Evolutionary conservation across 2,888 invertebrate genomes (phyloP).

Genomic region (Trissolcus japonicus): DNA sequence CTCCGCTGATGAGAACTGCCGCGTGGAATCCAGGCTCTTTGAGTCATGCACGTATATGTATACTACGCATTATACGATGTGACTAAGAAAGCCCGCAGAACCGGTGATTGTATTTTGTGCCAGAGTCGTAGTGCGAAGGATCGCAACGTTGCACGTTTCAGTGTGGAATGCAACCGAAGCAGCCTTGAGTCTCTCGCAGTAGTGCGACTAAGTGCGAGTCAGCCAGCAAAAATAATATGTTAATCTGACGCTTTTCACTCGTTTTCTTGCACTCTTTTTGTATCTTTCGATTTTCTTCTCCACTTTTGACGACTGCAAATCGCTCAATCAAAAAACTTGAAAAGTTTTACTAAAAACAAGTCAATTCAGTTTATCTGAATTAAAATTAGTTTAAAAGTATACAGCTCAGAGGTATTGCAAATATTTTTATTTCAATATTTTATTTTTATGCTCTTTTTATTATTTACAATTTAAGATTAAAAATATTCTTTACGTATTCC

Average conservation of each 20-base stretch:
- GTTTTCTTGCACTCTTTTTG: neutral
- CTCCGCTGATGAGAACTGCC: slow-evolving; percentile 67
- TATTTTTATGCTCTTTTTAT: no score
- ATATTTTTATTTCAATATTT: no score
- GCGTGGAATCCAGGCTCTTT: slow-evolving; percentile 52
- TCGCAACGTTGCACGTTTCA: slow-evolving; percentile 51
- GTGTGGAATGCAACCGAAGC: slow-evolving; percentile 61
- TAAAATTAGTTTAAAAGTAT: no score
- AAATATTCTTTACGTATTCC: no score
- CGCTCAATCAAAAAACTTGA: no score
- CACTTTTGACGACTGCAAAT: neutral
- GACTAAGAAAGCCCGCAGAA: slow-evolving; percentile 48
- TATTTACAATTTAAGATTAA: no score
- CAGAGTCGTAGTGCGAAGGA: slow-evolving; percentile 33
- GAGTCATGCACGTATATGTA: slow-evolving; percentile 50
- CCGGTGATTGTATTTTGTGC: slow-evolving; percentile 53
- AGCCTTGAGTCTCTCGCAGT: slow-evolving; percentile 60
- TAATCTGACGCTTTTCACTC: slow-evolving; percentile 6
- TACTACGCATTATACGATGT: slow-evolving; percentile 50
- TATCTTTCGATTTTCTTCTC: neutral
- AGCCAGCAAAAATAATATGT: slow-evolving; percentile 52
- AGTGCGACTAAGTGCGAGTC: slow-evolving; percentile 60
- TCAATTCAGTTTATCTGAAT: no score
- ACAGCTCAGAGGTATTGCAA: no score
- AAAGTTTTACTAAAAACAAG: no score